Percentiles rank a stretch among this genome's conserved stretches.
These are phyloP conservation scores for Pipistrellus pygmaeus DNA, from an alignment of 2,797 vertebrate genomes.

Conservation along the genomic window DNA sequence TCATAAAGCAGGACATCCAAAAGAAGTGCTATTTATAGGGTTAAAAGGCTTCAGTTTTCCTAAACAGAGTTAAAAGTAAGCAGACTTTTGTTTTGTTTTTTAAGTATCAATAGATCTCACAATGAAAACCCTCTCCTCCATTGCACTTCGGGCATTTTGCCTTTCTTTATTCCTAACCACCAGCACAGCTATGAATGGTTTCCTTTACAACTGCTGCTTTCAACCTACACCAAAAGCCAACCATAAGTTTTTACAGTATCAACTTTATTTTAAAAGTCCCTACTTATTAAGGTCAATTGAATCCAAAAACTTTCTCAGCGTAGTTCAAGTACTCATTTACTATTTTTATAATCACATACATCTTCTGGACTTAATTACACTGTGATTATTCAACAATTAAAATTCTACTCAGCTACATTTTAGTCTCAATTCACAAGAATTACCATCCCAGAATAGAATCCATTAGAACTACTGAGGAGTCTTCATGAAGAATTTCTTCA, in stretches of 20 bases:
- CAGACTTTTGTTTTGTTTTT: slow-evolving; percentile 21
- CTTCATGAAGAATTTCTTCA: slow-evolving; percentile 47
- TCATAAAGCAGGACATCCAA: neutral
- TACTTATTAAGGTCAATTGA: neutral
- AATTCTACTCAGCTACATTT: slow-evolving; percentile 73
- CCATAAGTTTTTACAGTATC: slow-evolving; percentile 12
- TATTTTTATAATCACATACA: slow-evolving; percentile 31
- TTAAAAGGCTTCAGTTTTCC: slow-evolving; percentile 55
- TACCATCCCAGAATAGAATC: slow-evolving; percentile 40
- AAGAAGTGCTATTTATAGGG: slow-evolving; percentile 50
- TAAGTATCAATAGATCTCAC: neutral
- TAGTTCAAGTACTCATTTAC: neutral
- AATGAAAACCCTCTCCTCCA: slow-evolving; percentile 8
- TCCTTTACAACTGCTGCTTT: slow-evolving; percentile 44
- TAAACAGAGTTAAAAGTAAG: neutral
- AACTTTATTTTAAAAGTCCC: slow-evolving; percentile 51
- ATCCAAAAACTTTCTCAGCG: slow-evolving; percentile 34
- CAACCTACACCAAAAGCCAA: slow-evolving; percentile 39
- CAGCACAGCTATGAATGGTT: neutral
- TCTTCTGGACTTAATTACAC: slow-evolving; percentile 57
- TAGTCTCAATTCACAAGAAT: slow-evolving; percentile 64
- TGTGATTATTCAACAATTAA: slow-evolving; percentile 69
- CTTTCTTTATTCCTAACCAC: slow-evolving; percentile 42
- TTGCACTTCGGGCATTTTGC: slow-evolving; percentile 39
- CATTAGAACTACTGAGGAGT: slow-evolving; percentile 8